A percentile compares a stretch with the other conserved stretches of the same genome.
phyloP scores from a whole-genome alignment of 23 tunicate genomes.

The Phallusia fumigata region DNA sequence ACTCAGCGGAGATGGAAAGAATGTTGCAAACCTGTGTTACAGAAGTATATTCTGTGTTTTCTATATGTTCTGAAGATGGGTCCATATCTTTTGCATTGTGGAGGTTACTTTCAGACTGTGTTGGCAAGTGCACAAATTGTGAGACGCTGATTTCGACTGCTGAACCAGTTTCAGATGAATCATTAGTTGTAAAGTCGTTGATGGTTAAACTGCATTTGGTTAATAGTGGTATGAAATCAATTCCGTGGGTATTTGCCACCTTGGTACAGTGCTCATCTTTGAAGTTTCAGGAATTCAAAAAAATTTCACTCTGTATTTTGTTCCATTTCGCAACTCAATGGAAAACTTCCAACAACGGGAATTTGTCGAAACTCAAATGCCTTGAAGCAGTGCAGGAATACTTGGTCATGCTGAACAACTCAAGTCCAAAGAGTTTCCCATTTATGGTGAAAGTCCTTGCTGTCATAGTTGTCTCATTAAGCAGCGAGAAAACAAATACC shows the following conservation, averaged over 20 bases:
- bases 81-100: conserved; percentile 3
- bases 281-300: neutral
- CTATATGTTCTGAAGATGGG: conserved; percentile 10
- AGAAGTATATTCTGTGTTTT: neutral
- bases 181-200: neutral
- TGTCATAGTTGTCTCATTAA: conserved; percentile 9
- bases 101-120: conserved; percentile 30
- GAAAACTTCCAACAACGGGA: neutral
- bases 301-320: neutral
- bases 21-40: neutral
- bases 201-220: conserved; percentile 26
- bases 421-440: neutral
- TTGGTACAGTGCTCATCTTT: neutral
- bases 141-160: neutral
- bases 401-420: neutral
- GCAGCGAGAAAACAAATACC: neutral
- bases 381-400: conserved; percentile 13
- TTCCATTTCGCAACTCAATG: neutral
- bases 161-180: neutral
- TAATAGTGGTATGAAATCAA: conserved; percentile 5
- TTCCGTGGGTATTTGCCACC: neutral
- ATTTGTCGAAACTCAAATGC: neutral
- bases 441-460: conserved; percentile 16
- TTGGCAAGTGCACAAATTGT: conserved; percentile 1
- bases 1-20: conserved; percentile 8